Percentiles rank a stretch among this genome's conserved stretches.
phyloP scores from a whole-genome alignment of 2,797 vertebrate genomes.

The Smutsia gigantea region DNA sequence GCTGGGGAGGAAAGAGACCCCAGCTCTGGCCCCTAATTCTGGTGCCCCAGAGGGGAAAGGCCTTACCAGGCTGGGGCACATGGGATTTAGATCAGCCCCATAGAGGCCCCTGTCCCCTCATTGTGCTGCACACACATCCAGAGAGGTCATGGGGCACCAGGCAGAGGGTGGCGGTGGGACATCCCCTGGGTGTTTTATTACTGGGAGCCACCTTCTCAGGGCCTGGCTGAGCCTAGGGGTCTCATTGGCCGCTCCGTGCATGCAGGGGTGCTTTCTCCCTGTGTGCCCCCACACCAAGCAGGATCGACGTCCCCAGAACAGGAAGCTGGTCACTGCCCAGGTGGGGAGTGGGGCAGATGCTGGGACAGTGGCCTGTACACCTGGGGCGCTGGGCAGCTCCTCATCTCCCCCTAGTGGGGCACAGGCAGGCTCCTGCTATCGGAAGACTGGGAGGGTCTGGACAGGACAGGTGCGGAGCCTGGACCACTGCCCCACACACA shows the following conservation, averaged over 20 bases:
- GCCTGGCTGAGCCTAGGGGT: background rate
- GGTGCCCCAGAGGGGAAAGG: background rate
- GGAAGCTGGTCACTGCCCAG: background rate
- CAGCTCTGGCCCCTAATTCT: background rate
- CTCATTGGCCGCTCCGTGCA: background rate
- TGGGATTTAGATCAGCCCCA: background rate
- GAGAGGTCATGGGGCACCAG: background rate
- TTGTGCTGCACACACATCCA: accelerated
- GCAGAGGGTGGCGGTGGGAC: accelerated
- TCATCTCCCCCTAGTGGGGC: accelerated
- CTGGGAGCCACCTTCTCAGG: background rate
- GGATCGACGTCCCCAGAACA: background rate
- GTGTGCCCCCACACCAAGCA: background rate
- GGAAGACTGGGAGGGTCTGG: background rate
- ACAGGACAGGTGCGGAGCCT: background rate
- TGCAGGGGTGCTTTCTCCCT: background rate
- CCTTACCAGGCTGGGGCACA: background rate
- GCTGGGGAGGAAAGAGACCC: background rate
- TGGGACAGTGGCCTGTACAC: background rate
- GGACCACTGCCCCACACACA: background rate
- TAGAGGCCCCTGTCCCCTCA: background rate
- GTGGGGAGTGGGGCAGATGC: background rate
- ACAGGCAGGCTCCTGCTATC: background rate
- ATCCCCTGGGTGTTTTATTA: background rate
- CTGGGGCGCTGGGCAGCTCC: background rate